Base-by-base conservation (phyloP, 2,113 vertebrate species). In the Anser brachyrhynchus region DNA sequence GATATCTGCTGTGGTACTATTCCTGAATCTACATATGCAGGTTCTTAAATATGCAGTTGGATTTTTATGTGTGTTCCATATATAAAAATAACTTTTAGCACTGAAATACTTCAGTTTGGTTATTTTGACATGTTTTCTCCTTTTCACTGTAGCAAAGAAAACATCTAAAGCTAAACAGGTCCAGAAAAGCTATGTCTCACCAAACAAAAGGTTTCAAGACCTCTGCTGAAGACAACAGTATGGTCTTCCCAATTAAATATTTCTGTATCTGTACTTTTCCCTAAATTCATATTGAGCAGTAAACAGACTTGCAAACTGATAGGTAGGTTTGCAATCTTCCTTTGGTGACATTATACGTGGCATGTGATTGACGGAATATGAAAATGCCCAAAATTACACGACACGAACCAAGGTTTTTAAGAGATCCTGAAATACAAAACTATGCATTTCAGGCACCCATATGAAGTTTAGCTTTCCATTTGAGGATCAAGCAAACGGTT, bases 241-340 rank as follows among this genome's bases (percentile, higher is more conserved):
- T 26, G 3, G 41, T 69, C 70, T 76, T 52, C 23, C 29, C 33
- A 28, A 22, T 28, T n/a, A 75, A 82, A n/a, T 3, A 0, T 29
- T 79, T 83, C 33, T 61, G 2, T 49, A 20, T 25, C 28, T 15
- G 8, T 64, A 46, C 3, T 64, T 85, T 75, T 69, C 11, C 21
- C 6, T 46, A 39, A 76, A 59, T 64, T 78, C 16, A 5, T 37
- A 15, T 4, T 61, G 17, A 76, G 11, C 1, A 25, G 9, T 33
- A 78, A 82, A 46, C 4, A 26, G 4, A 43, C 14, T 70, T 70
- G 3, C 5, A 88, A 39, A 66, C 2, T 18, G 11, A n/a, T 52
- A 46, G 18, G 44, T 26, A 46, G 9, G 1, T 65, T 54, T 37
- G 9, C 6, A 76, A 1, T 1, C 13, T 39, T 29, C 13, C 0